Percentiles rank a stretch among this genome's conserved stretches.
phyloP scores from a whole-genome alignment of 2,113 vertebrate genomes.

The Catharus minimus region DNA sequence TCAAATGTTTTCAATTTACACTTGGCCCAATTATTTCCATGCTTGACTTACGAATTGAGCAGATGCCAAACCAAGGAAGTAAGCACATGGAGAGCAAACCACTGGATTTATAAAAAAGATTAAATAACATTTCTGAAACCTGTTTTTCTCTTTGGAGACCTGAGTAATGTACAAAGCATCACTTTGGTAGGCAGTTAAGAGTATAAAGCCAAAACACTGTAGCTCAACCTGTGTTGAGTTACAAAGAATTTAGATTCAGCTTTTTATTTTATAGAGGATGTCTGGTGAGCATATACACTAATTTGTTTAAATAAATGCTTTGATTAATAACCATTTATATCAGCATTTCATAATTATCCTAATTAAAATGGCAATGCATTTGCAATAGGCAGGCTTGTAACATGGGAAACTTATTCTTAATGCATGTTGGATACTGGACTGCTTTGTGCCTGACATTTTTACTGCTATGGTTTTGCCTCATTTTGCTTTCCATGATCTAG shows the following conservation, averaged over 20 bases:
- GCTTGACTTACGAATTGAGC: conserved; percentile 13
- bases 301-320: background rate
- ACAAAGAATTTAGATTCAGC: background rate
- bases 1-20: conserved; percentile 36
- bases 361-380: background rate
- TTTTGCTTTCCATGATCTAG: background rate
- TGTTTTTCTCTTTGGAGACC: background rate
- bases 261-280: background rate
- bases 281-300: background rate
- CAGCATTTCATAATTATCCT: background rate
- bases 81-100: background rate
- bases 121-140: background rate
- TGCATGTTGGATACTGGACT: background rate
- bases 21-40: conserved; percentile 30
- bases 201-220: background rate
- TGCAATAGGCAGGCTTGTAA: background rate
- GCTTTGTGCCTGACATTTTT: background rate
- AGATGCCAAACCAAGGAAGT: conserved; percentile 20
- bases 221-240: background rate
- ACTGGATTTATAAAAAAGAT: background rate
- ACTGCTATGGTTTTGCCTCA: background rate
- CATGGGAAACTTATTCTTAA: background rate
- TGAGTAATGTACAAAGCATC: background rate
- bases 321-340: background rate
- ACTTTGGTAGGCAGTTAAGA: background rate